Evolutionary conservation across 2,797 vertebrate species (phyloP).

Genomic region (Bothrops alternatus): DNA sequence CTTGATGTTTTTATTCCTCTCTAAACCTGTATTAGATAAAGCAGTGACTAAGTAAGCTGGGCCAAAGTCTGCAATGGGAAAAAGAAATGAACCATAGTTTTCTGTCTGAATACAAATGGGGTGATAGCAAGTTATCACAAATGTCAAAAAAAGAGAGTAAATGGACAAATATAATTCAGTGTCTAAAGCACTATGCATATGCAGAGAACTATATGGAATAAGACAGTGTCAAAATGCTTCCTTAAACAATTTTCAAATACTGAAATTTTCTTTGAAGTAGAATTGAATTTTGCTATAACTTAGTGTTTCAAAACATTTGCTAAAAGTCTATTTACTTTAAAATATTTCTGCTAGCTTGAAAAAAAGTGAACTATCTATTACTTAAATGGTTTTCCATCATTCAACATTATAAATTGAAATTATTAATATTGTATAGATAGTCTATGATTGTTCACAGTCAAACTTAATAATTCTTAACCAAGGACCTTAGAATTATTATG

Average conservation of each 20-base stretch:
- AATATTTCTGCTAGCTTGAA: background rate
- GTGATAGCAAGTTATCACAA: background rate
- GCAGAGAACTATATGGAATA: background rate
- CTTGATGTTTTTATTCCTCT: background rate
- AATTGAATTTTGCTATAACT: background rate
- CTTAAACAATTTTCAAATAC: background rate
- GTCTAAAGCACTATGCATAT: background rate
- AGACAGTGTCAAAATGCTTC: background rate
- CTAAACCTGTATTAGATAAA: background rate
- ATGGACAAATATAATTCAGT: background rate
- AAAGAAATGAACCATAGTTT: background rate
- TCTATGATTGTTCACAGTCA: background rate
- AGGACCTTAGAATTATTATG: no score
- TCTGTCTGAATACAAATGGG: background rate
- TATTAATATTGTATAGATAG: background rate
- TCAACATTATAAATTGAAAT: background rate
- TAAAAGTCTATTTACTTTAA: background rate
- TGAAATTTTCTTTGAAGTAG: background rate
- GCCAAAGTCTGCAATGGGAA: background rate
- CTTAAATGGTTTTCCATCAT: background rate
- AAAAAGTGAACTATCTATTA: background rate
- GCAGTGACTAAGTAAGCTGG: background rate
- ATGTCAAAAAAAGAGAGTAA: background rate
- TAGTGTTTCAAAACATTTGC: background rate
- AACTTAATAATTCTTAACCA: background rate